These are phyloP conservation scores for Bruchidius siliquastri DNA, from an alignment of 2,888 invertebrate species.

Conservation along the genomic window DNA sequence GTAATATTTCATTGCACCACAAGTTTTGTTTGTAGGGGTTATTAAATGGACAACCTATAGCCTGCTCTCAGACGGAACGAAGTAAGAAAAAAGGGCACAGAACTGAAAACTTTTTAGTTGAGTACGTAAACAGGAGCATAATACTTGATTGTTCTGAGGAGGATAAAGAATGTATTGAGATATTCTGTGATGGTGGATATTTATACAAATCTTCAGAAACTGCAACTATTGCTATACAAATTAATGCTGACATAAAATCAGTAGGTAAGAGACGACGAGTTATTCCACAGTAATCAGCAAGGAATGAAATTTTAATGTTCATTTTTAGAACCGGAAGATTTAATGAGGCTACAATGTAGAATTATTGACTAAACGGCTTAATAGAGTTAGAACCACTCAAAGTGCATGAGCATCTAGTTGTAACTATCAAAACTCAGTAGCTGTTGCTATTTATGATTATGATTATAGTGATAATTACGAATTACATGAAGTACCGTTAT, in stretches of 20 bases:
- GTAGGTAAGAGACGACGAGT: constrained; percentile 18
- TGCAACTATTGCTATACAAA: constrained; percentile 15
- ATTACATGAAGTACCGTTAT: too few relatives aligned
- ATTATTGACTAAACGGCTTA: too few relatives aligned
- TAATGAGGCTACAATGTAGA: too few relatives aligned
- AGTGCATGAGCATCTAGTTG: too few relatives aligned
- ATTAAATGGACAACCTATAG: constrained; percentile 1
- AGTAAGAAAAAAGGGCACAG: constrained; percentile 5
- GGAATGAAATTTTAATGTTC: too few relatives aligned
- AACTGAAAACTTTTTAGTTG: constrained; percentile 8
- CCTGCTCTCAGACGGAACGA: background rate
- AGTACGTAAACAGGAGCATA: constrained; percentile 12
- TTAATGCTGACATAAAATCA: constrained; percentile 11
- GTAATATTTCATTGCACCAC: too few relatives aligned
- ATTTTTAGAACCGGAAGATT: too few relatives aligned
- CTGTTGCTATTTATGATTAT: too few relatives aligned
- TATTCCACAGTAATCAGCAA: too few relatives aligned
- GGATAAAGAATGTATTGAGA: constrained; percentile 8
- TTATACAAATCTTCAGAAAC: constrained; percentile 17
- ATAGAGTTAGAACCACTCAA: too few relatives aligned
- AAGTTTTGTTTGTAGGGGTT: background rate
- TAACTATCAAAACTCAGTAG: too few relatives aligned
- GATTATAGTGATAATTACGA: too few relatives aligned
- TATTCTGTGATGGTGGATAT: constrained; percentile 18
- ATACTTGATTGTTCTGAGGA: constrained; percentile 14